These are phyloP conservation scores for Palythoa grandis DNA, from an alignment of 92 coral and sea anemone genomes.

Conservation along the genomic window DNA sequence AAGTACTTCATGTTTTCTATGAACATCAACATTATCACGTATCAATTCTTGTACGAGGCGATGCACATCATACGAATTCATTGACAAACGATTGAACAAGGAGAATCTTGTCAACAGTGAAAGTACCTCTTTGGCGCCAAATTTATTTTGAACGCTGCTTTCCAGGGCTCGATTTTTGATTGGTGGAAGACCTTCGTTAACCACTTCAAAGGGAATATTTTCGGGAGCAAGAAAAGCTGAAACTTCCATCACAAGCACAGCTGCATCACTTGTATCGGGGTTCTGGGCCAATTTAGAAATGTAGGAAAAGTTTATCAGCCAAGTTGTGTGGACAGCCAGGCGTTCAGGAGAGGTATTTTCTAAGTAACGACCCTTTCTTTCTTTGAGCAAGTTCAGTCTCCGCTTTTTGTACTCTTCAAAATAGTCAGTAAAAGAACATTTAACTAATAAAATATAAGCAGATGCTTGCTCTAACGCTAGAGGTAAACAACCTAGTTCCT, in stretches of 20 bases:
- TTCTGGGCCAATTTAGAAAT: slow-evolving; percentile 50
- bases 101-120: slow-evolving; percentile 80
- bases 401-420: slow-evolving; percentile 66
- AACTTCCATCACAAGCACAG: slow-evolving; percentile 65
- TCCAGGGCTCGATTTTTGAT: slow-evolving; percentile 47
- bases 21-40: slow-evolving; percentile 50
- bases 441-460: slow-evolving; percentile 65
- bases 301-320: slow-evolving; percentile 79
- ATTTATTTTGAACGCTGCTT: slow-evolving; percentile 30
- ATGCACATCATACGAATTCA: slow-evolving; percentile 72
- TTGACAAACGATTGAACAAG: slow-evolving; percentile 68
- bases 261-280: slow-evolving; percentile 47
- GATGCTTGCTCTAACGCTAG: slow-evolving; percentile 90
- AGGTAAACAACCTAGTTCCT: slow-evolving; percentile 82
- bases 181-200: slow-evolving; percentile 68
- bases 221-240: slow-evolving; percentile 81
- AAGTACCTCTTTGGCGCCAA: slow-evolving; percentile 60
- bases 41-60: slow-evolving; percentile 93
- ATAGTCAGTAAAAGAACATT: slow-evolving; percentile 59
- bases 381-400: slow-evolving; percentile 58
- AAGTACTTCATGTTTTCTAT: slow-evolving; percentile 47
- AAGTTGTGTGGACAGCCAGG: slow-evolving; percentile 77
- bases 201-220: slow-evolving; percentile 73
- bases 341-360: slow-evolving; percentile 71
- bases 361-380: slow-evolving; percentile 53